Base-by-base conservation (phyloP, 2,797 vertebrate genomes). In the Muraenolepis orangiensis region DNA sequence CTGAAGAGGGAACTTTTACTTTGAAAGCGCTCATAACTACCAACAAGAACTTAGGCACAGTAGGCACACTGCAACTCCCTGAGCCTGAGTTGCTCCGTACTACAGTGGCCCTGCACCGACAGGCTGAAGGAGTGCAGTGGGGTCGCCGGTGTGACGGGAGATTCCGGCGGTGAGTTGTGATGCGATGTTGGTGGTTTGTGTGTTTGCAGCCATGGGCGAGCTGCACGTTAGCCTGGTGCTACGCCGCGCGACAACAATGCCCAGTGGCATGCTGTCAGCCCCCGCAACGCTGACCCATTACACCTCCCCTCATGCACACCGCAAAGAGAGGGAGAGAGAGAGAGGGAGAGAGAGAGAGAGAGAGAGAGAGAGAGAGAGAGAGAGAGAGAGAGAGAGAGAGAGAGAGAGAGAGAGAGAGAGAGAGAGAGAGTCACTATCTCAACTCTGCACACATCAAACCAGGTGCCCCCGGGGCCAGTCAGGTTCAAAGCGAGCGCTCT, bases 401-500 rank as follows among this genome's bases (percentile, higher is more conserved):
- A 89, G 83, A 51, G 78, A 75, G 69, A n/a, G 46, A 57, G 46
- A 51, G 42, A 51, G 42, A 51, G 42, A 57, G 51, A 57, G 83
- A 90, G 82, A 84, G 72, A 89, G 83, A 51, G 78, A 75, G 69
- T 81, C 64, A 73, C 81, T 91, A 91, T 91, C 91, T 91, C 87
- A 76, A 79, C 82, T 83, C 81, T 84, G 87, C 90, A 92, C 90
- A 90, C 90, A 89, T 87, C 88, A 86, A 82, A 90, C 87, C 87
- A n/a, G 84, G 80, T 78, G 88, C 90, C 90, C 0, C 73, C 23
- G 88, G 88, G 91, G 85, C 34, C 70, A 76, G 81, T 83, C 78
- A 73, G 87, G 87, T 92, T 91, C 89, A 92, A 91, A 90, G 90
- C 88, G 79, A 78, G 82, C 88, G 88, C 87, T 85, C 86, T 91